These are phyloP conservation scores for Dryococelus australis DNA, from an alignment of 2,888 invertebrate genomes.

Conservation along the genomic window DNA sequence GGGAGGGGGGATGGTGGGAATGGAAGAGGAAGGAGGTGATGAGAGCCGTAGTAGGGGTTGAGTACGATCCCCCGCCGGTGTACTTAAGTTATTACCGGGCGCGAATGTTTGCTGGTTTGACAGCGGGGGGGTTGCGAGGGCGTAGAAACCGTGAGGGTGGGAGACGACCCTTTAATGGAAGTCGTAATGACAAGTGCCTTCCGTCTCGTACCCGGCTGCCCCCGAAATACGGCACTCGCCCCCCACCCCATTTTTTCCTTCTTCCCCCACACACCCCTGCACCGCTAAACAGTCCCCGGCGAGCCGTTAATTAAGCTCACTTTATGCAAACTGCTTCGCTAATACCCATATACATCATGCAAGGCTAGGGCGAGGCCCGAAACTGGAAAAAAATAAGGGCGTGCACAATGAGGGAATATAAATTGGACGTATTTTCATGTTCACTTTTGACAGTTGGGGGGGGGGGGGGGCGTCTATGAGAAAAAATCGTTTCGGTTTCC, in stretches of 20 bases:
- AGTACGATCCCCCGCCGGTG: neutral
- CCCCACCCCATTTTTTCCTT: neutral
- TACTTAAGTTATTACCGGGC: conserved; percentile 6
- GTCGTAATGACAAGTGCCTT: conserved; percentile 9
- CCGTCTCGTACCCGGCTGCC: neutral
- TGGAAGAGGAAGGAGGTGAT: neutral
- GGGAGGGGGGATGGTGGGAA: too few species aligned
- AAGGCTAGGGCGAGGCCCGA: neutral
- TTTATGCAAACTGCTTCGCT: conserved; percentile 16
- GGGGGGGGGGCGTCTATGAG: neutral
- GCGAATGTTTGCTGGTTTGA: conserved; percentile 3
- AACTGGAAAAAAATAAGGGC: neutral
- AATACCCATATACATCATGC: neutral
- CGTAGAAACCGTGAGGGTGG: neutral
- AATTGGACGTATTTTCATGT: neutral
- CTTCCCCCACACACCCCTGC: too few species aligned
- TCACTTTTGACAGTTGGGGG: neutral
- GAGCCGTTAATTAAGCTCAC: conserved; percentile 16
- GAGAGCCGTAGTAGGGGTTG: neutral
- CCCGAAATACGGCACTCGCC: neutral
- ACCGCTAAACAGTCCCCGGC: neutral
- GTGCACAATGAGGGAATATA: conserved; percentile 7
- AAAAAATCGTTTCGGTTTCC: neutral
- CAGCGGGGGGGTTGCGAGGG: neutral
- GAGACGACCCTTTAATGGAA: neutral